Conservation (phyloP, 1,140 invertebrate species). For the Heliconius eleuchia region DNA sequence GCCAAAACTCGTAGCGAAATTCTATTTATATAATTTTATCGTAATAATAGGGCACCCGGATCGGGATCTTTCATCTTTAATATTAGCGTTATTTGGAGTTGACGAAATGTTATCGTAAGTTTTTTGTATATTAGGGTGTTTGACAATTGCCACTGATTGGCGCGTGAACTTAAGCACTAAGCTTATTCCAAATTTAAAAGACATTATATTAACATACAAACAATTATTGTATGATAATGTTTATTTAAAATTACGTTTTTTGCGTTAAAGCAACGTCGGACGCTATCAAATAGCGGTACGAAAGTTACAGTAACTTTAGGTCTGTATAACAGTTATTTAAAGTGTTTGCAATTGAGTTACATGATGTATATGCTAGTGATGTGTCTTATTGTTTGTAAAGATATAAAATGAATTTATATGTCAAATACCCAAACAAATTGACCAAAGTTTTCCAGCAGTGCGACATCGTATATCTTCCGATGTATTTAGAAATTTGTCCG, state of each 20-base stretch:
- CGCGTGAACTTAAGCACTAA: not conserved
- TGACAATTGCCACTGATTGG: not conserved
- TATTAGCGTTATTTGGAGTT: not conserved
- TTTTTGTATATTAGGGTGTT: conserved; percentile 11
- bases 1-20: conserved; percentile 2
- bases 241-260: not conserved
- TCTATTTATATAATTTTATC: conserved; percentile 10
- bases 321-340: conserved; percentile 8
- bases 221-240: conserved; percentile 7
- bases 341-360: conserved; percentile 1
- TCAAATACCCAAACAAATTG: conserved; percentile 37
- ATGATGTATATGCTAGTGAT: not conserved
- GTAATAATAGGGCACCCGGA: conserved; percentile 1
- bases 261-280: not conserved
- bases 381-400: conserved; percentile 1
- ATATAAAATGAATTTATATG: not conserved
- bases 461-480: conserved; percentile 44
- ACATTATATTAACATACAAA: not conserved
- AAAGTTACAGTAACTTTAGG: conserved; percentile 1
- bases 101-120: conserved; percentile 5
- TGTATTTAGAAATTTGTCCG: conserved; percentile 56
- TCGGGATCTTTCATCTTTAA: not conserved
- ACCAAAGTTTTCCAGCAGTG: conserved; percentile 68
- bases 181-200: conserved; percentile 1
- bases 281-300: conserved; percentile 9